Base-by-base conservation (phyloP, 2,888 invertebrate species). In the Ypsolopha sequella region DNA sequence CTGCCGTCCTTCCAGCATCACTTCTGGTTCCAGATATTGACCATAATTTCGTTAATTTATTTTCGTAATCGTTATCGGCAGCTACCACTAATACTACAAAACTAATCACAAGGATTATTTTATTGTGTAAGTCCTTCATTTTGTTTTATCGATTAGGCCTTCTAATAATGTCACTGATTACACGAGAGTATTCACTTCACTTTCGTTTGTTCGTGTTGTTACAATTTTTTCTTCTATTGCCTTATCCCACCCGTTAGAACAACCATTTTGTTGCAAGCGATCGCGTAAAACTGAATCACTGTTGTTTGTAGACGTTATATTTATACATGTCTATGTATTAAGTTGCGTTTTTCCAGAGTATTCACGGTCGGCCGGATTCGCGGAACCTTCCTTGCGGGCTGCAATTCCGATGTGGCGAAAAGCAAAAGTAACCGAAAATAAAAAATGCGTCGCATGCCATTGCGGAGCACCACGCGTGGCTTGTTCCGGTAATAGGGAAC, bases 231-330 rank as follows among this genome's bases (percentile, higher is more conserved):
- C 13, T 41, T 43, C 36, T 50, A 41, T 50, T 49, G 41, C 41
- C 61, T 61, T 62, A 70, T 63, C 68, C 65, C 67, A 63, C 70
- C 65, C 68, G 67, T 66, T 62, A 58, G 62, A 63, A 65, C 73
- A 80, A 80, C 70, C 78, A 84, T 85, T 82, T 80, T 82, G 77
- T 76, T 64, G 64, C 82, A 75, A 84, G 77, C 76, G 80, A 72
- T 79, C 80, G 81, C 78, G 81, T 66, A 75, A 76, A 80, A 86
- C 86, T 86, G 86, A 84, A 76, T 80, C 76, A 73, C 75, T 69
- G 62, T 76, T 65, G 76, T 70, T 71, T 66, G 55, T 55, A 62
- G 68, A 63, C 75, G 79, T 73, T 80, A 79, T 84, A 85, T 86
- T 79, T 86, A 85, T 86, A 86, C 81, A 81, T 73, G 80, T 78